Evolutionary conservation across 2,113 vertebrate species (phyloP).

Genomic region (Glaucomys volans): DNA sequence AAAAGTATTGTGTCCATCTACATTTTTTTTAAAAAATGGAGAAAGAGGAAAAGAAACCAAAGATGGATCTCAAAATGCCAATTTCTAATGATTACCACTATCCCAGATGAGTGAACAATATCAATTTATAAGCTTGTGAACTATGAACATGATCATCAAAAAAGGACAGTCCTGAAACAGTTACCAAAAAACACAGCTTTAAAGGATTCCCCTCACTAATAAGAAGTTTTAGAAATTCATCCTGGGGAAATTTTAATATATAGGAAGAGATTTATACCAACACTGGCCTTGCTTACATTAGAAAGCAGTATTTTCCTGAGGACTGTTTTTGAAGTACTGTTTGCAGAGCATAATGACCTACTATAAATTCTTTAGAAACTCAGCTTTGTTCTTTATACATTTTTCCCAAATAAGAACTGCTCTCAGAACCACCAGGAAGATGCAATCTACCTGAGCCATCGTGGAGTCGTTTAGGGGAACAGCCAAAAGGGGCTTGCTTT

Average conservation of each 20-base stretch:
- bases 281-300: neutral
- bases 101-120: neutral
- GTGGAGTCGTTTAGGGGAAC: neutral
- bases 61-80: neutral
- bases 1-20: too few species aligned
- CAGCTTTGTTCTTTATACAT: neutral
- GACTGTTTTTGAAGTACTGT: conserved; percentile 56
- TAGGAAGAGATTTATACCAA: neutral
- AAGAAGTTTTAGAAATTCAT: conserved; percentile 41
- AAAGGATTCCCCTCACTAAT: conserved; percentile 21
- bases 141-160: neutral
- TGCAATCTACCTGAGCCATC: neutral
- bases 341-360: conserved; percentile 27
- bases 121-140: neutral
- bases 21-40: too few species aligned
- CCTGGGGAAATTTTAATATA: conserved; percentile 23
- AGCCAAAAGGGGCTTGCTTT: too few species aligned
- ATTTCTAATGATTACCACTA: neutral
- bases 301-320: conserved; percentile 34
- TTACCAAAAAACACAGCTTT: conserved; percentile 8
- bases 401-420: neutral
- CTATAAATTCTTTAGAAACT: conserved; percentile 61
- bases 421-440: neutral
- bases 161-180: neutral
- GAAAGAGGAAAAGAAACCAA: neutral